A percentile compares a stretch with the other conserved stretches of the same genome.
phyloP scores from a whole-genome alignment of 2,113 vertebrate genomes.

The Dipodomys ordii region DNA sequence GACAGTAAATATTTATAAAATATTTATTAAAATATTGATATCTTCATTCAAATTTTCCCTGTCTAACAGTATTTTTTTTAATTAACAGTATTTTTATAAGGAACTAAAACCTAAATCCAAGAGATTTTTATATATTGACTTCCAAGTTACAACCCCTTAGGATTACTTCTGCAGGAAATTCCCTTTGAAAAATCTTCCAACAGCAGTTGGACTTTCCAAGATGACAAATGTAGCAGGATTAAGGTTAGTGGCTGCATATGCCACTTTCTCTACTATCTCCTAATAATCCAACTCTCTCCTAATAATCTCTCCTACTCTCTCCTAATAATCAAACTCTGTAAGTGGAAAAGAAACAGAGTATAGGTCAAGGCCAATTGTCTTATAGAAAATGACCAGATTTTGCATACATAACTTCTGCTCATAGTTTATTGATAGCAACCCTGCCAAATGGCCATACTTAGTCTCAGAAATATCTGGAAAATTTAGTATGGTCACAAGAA shows the following conservation, averaged over 20 bases:
- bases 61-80: slow-evolving; percentile 30
- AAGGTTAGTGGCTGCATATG: neutral
- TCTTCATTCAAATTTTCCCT: slow-evolving; percentile 1
- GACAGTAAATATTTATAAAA: slow-evolving; percentile 12
- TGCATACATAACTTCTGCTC: neutral
- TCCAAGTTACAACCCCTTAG: neutral
- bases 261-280: neutral
- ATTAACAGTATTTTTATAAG: slow-evolving; percentile 41
- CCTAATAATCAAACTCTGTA: neutral
- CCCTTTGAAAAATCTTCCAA: neutral
- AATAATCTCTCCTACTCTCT: neutral
- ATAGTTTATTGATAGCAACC: neutral
- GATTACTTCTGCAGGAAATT: neutral
- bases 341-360: neutral
- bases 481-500: slow-evolving; percentile 11
- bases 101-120: neutral
- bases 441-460: neutral
- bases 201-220: neutral
- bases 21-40: slow-evolving; percentile 23
- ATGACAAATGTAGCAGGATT: neutral
- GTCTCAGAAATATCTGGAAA: neutral
- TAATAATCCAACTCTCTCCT: too few species aligned
- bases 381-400: slow-evolving; percentile 21
- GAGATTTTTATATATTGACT: slow-evolving; percentile 1
- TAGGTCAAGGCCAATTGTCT: neutral